Evolutionary conservation across 2,797 vertebrate genomes (phyloP).

Genomic region (Epinephelus coioides): DNA sequence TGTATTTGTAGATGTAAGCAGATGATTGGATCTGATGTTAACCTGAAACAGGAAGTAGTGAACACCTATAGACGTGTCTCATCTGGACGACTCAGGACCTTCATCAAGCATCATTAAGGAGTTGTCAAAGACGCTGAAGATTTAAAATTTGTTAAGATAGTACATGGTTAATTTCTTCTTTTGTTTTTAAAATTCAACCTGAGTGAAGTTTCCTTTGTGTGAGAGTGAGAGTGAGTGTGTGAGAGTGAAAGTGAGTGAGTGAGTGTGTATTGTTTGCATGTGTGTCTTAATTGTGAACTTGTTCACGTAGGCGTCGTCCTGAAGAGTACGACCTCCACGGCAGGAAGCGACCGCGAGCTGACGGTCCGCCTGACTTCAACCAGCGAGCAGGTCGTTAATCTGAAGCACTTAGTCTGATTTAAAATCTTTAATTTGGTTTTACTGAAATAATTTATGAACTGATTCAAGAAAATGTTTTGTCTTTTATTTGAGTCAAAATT

Average conservation of each 20-base stretch:
- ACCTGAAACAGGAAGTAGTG: not conserved
- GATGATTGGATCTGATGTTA: not conserved
- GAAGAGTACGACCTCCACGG: slow-evolving; percentile 98
- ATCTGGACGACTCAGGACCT: not conserved
- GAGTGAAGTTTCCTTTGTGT: not conserved
- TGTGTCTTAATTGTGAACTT: slow-evolving; percentile 92
- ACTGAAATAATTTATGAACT: no score
- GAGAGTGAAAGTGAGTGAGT: not conserved
- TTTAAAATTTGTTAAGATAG: no score
- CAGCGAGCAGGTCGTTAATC: slow-evolving; percentile 96
- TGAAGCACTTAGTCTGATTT: not conserved
- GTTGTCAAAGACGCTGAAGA: no score
- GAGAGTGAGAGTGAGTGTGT: no score
- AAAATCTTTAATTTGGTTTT: no score
- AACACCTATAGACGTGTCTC: not conserved
- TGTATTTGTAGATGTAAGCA: not conserved
- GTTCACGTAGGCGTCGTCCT: slow-evolving; percentile 95
- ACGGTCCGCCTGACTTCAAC: slow-evolving; percentile 96
- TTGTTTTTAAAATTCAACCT: not conserved
- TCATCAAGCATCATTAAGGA: not conserved
- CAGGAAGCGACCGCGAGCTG: slow-evolving; percentile 98
- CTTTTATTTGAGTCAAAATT: no score
- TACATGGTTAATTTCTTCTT: not conserved
- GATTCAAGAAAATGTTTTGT: no score
- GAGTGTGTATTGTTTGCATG: not conserved